Base-by-base conservation (phyloP, 2,113 vertebrate genomes). In the Phoenicopterus ruber region DNA sequence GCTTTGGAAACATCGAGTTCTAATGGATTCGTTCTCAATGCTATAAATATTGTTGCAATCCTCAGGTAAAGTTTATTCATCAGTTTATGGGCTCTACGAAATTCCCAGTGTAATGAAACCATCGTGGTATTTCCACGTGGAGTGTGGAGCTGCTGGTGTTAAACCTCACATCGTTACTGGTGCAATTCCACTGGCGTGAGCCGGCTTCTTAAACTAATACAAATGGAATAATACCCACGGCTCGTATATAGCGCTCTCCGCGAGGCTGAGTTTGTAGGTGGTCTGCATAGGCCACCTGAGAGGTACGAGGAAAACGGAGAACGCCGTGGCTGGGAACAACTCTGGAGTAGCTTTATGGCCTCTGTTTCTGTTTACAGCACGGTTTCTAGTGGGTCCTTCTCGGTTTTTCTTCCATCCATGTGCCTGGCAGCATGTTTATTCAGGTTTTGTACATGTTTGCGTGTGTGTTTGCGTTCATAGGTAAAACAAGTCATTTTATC, bases 241-340 rank as follows among this genome's bases (percentile, higher is more conserved):
- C 46, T 31, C n/a, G 57, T 15, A 26, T 32, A 28, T 32, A 34
- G 50, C 2, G n/a, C 42, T 70, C n/a, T 50, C n/a, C 5, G 2
- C 0, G 0, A 84, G 42, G 26, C 52, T n/a, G 63, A 62, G 4
- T 21, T 61, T 69, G 84, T 55, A 61, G 73, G 63, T 88, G 80
- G 34, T 87, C 78, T 93, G 74, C 42, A 10, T 5, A 10, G 47
- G 55, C 65, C 86, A 67, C 81, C 87, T 87, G 78, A 82, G 66
- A 66, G 49, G 36, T 11, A 12, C 4, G 67, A 80, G 71, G 34
- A 50, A 46, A 85, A 67, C 3, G 29, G 47, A 79, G 74, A 90
- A 63, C 14, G 25, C 8, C 0, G 0, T n/a, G 78, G 18, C 62
- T 69, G 79, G 66, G 62, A 61, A 26, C 58, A 66, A 4, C 66